Conservation (phyloP, 2,888 invertebrate species). For the Diaperis boleti region DNA sequence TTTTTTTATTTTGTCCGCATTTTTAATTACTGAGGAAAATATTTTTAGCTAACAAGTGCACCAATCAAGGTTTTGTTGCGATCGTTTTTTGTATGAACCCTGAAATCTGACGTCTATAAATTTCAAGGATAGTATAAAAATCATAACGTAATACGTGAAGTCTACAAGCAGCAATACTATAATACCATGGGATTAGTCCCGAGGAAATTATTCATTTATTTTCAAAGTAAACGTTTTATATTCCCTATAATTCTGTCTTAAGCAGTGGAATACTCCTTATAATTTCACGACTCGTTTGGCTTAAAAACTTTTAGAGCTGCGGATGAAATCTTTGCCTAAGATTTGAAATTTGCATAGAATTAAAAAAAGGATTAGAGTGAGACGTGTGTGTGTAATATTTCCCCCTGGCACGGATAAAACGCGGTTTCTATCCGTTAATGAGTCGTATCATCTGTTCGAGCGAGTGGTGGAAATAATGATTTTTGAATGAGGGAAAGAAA, state of each 20-base stretch:
- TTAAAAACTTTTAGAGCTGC: constrained; percentile 43
- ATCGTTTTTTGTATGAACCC: no score
- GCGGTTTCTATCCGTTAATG: constrained; percentile 22
- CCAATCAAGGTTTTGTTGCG: no score
- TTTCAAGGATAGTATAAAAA: no score
- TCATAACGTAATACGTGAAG: no score
- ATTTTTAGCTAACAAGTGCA: no score
- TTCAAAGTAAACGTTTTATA: constrained; percentile 43
- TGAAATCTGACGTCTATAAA: no score
- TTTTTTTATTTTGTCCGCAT: no score
- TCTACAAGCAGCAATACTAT: constrained; percentile 25
- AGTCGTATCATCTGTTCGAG: constrained; percentile 36
- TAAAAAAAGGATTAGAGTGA: constrained; percentile 21
- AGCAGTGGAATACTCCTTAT: constrained; percentile 47
- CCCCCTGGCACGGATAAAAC: neutral
- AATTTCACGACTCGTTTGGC: constrained; percentile 44
- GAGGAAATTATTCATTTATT: constrained; percentile 43
- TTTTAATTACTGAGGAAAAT: no score
- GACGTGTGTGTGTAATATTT: constrained; percentile 21
- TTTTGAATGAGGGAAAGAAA: constrained; percentile 44
- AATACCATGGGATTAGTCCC: constrained; percentile 27
- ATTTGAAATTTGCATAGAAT: constrained; percentile 43
- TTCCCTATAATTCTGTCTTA: constrained; percentile 48
- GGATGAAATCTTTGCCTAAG: constrained; percentile 37
- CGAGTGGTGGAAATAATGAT: constrained; percentile 41